These are phyloP conservation scores for Cepaea nemoralis DNA, from an alignment of 1,140 invertebrate species.

Conservation along the genomic window DNA sequence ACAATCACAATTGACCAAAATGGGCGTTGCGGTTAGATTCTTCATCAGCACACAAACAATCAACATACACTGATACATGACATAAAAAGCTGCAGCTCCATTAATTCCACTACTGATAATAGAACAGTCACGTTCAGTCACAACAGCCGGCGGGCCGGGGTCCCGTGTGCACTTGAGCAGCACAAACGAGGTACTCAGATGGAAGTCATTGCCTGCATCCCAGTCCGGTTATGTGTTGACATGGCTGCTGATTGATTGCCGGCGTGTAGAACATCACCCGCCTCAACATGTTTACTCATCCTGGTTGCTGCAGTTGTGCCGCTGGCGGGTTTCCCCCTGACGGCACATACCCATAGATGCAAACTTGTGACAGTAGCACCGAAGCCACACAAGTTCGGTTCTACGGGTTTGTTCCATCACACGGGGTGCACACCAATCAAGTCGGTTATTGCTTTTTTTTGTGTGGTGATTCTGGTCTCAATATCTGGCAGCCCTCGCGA, in stretches of 20 bases:
- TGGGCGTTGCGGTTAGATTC: too few relatives aligned
- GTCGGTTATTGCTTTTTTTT: not conserved
- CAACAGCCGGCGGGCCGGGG: too few relatives aligned
- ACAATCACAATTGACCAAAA: too few relatives aligned
- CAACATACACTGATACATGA: too few relatives aligned
- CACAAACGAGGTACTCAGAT: not conserved
- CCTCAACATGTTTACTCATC: not conserved
- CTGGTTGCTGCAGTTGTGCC: not conserved
- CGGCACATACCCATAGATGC: conserved; percentile 32
- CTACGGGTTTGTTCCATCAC: conserved; percentile 28
- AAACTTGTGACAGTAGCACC: conserved; percentile 12
- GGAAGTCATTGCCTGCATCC: not conserved
- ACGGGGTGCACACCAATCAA: not conserved
- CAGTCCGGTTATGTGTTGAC: not conserved
- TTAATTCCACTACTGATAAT: too few relatives aligned
- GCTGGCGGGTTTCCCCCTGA: not conserved
- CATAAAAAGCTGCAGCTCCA: too few relatives aligned
- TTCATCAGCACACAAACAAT: too few relatives aligned
- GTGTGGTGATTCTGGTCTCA: not conserved
- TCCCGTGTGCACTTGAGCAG: not conserved
- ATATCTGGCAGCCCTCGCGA: not conserved
- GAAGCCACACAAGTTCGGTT: conserved; percentile 32
- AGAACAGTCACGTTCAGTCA: too few relatives aligned
- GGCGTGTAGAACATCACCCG: not conserved
- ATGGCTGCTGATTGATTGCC: not conserved